These are phyloP conservation scores for Crambe crambe DNA, from an alignment of 37 sponge, comb jelly and placozoan genomes.

Conservation along the genomic window DNA sequence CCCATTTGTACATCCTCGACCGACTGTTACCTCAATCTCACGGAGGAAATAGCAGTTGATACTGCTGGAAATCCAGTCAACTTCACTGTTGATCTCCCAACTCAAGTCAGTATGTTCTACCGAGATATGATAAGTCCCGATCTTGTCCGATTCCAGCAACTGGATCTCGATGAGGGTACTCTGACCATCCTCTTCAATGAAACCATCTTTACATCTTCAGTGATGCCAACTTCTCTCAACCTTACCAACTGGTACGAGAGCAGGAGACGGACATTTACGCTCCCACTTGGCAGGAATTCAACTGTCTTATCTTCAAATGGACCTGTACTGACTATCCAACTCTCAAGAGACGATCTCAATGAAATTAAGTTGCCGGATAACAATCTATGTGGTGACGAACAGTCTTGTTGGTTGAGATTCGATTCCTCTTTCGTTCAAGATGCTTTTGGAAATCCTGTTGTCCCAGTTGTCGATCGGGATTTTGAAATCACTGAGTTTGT, in stretches of 20 bases:
- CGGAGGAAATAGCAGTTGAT: conserved; percentile 45
- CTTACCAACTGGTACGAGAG: conserved; percentile 70
- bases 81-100: conserved; percentile 33
- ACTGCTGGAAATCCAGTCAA: conserved; percentile 53
- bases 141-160: conserved; percentile 61
- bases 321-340: conserved; percentile 62
- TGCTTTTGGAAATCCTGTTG: conserved; percentile 54
- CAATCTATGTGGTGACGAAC: conserved; percentile 32
- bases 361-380: conserved; percentile 40
- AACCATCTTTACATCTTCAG: conserved; percentile 52
- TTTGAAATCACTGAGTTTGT: conserved; percentile 35
- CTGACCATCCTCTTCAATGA: conserved; percentile 75
- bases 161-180: conserved; percentile 73
- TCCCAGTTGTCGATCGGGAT: conserved; percentile 35
- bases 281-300: conserved; percentile 47
- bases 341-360: conserved; percentile 63
- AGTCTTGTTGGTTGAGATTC: conserved; percentile 73
- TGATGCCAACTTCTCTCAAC: conserved; percentile 44
- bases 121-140: conserved; percentile 61
- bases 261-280: conserved; percentile 9
- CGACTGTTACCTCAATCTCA: conserved; percentile 74
- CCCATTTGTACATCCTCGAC: conserved; percentile 47
- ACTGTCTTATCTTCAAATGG: conserved; percentile 41
- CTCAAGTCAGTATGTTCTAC: conserved; percentile 31
- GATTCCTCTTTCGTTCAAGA: conserved; percentile 60